Evolutionary conservation across 2,888 invertebrate species (phyloP), one percentile per base, ranked within the genome.

Genomic region (Amblyjoppa proteus): DNA sequence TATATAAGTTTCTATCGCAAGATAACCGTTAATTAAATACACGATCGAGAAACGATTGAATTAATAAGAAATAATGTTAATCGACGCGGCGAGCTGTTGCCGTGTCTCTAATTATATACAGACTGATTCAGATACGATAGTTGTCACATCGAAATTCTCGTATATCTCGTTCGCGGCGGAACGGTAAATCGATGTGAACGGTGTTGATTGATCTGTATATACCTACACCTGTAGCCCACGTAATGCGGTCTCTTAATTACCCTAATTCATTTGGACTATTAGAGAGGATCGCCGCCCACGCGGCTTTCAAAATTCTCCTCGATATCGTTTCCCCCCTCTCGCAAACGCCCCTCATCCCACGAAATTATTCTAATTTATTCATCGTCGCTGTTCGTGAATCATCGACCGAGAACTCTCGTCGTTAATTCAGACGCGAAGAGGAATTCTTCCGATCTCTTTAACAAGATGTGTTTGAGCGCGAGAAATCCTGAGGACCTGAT

Each of bases 191-290:
- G 45, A 25, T 83, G 53, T 64, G 73, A 84, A 83, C 64, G 20
- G 49, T 49, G 53, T 5, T 58, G 84, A 69, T 58, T 25, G 51
- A 61, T 73, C 86, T 83, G 79, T 86, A 86, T 85, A 79, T 74
- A 78, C 53, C 77, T 20, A 61, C 82, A 82, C 70, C 82, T 84
- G 85, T 69, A 76, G 53, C 74, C 79, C 75, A 79, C 83, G 87
- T 90, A 91, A 91, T 90, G 90, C n/a, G 88, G 88, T 90, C 89
- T 89, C 89, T 91, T 90, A 91, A 92, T 92, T 91, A 90, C 73
- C 85, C 85, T 88, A 90, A 90, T 90, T 90, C 86, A 88, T 88
- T 86, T 66, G 79, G 51, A 73, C 87, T 89, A 89, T 90, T 90
- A 89, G 88, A 77, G 76, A 74, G 75, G 70, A 88, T 82, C 81